phyloP scores from a whole-genome alignment of 2,888 invertebrate species.

The Hirtodrosophila trivittata region DNA sequence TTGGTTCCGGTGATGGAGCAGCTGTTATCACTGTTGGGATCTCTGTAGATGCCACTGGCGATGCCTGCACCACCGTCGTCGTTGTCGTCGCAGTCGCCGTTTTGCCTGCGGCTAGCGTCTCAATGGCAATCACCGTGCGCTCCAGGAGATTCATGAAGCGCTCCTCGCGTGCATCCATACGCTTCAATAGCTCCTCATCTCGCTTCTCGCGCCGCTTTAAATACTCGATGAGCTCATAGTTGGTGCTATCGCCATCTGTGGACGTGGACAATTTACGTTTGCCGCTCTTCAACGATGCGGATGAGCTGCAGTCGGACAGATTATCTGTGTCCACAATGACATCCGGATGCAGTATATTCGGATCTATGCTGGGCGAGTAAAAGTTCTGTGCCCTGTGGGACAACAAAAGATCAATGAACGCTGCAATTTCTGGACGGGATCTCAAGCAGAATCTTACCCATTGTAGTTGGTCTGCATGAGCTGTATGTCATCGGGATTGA shows the following conservation, averaged over 20 bases:
- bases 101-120: slow-evolving; percentile 73
- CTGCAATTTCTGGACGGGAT: too few relatives aligned
- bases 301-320: slow-evolving; percentile 80
- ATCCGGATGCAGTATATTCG: slow-evolving; percentile 83
- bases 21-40: neutral
- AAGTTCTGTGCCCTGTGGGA: slow-evolving; percentile 79
- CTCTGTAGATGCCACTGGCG: neutral
- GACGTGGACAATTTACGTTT: slow-evolving; percentile 83
- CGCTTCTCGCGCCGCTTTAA: slow-evolving; percentile 83
- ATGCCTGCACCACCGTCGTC: neutral
- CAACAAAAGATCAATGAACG: neutral
- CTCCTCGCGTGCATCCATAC: slow-evolving; percentile 84
- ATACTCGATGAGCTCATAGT: slow-evolving; percentile 84
- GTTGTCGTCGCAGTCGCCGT: neutral
- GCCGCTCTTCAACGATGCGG: slow-evolving; percentile 72
- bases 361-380: slow-evolving; percentile 81
- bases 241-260: slow-evolving; percentile 83
- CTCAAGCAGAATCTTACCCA: too few relatives aligned
- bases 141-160: slow-evolving; percentile 82
- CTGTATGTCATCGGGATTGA: slow-evolving; percentile 83
- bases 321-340: slow-evolving; percentile 84
- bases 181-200: slow-evolving; percentile 82
- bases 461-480: slow-evolving; percentile 83
- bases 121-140: slow-evolving; percentile 83
- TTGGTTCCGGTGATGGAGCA: neutral